Evolutionary conservation across 1,140 invertebrate genomes (phyloP), one percentile per base, ranked within the genome.

Genomic region (Magallana angulata): DNA sequence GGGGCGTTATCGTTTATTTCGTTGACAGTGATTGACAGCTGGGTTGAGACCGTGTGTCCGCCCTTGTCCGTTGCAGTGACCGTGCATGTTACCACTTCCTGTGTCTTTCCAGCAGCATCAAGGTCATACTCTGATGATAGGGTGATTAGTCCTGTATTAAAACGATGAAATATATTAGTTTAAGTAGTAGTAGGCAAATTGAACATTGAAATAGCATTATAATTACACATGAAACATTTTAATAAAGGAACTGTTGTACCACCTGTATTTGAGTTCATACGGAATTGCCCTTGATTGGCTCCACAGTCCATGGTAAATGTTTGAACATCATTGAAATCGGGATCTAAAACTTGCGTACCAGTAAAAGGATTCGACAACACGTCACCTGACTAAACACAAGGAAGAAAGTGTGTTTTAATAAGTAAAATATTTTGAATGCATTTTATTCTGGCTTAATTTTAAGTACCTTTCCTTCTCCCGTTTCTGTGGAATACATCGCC

Each of bases 231-330:
- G 12, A 62, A 11, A 62, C n/a, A 12, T 7, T n/a, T 62, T 12
- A n/a, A 9, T n/a, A 62, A 6, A 24, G 24, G 11, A n/a, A 62
- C 0, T 16, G 1, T 48, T 48, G 36, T 57, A 16, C 5, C 57
- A 82, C 81, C 81, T 36, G 87, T 85, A 24, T 11, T 36, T 18
- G 57, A 11, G 18, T 88, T 85, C 80, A 88, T 86, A 7, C 30
- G 24, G 16, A 88, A 88, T 59, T 85, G 71, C 7, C n/a, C 62
- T 24, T 85, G 60, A 14, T 64, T 84, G 18, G 62, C 16, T 16
- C 85, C 85, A 88, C 87, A 88, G 57, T 88, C 85, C 87, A 88
- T 86, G 6, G 87, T 83, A 11, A 83, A 85, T 0, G 76, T 86
- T 64, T 88, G 84, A 57, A 71, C 48, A n/a, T 88, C 87, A 56